Evolutionary conservation across 2,888 invertebrate species (phyloP).

Genomic region (Megalurothrips usitatus): DNA sequence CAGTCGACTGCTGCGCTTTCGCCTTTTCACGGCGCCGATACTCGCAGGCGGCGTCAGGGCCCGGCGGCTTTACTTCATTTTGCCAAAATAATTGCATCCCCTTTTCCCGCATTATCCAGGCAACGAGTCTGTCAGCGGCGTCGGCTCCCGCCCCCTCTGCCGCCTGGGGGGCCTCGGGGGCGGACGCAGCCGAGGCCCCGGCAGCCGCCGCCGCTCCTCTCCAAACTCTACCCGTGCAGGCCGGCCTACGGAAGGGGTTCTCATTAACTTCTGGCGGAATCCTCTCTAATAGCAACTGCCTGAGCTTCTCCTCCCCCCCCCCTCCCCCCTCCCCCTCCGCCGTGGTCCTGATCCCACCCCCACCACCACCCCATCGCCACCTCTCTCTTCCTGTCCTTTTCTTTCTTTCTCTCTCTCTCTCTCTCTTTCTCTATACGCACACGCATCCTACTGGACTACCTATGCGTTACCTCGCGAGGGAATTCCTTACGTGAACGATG

Average conservation of each 20-base stretch:
- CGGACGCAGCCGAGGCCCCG: no score
- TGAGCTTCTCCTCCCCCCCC: background rate
- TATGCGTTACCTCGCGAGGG: no score
- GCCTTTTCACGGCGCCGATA: no score
- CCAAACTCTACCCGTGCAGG: background rate
- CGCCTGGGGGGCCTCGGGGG: no score
- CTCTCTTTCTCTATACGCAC: no score
- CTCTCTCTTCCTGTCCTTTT: no score
- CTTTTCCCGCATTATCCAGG: background rate
- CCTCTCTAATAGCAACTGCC: slow-evolving; percentile 11
- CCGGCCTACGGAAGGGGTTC: background rate
- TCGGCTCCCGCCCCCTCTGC: background rate
- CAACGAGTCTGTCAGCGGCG: background rate
- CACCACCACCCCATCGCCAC: no score
- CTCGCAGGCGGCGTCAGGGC: background rate
- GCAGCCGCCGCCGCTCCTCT: background rate
- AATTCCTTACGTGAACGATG: no score
- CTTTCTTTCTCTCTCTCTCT: no score
- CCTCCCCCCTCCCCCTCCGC: background rate
- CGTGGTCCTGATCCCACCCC: no score
- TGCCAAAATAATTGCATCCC: background rate
- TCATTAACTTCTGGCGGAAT: slow-evolving; percentile 23
- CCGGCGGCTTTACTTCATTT: background rate
- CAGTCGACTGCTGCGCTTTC: no score
- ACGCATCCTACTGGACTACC: no score